Evolutionary conservation across 1,140 invertebrate genomes (phyloP).

Genomic region (Nephila pilipes): DNA sequence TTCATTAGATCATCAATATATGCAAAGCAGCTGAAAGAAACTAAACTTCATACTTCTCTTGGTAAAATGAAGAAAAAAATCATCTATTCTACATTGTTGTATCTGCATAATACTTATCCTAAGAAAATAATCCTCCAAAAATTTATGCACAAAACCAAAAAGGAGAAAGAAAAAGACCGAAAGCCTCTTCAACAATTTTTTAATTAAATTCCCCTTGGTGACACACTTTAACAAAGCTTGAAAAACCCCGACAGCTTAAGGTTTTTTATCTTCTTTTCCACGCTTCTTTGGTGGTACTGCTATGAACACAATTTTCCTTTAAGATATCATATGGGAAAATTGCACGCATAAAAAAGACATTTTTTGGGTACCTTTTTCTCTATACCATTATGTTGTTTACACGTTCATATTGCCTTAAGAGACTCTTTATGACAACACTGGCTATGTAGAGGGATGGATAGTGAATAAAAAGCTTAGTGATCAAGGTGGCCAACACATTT

Average conservation of each 20-base stretch:
- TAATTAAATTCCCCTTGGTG: constrained; percentile 29
- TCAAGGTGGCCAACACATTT: too few relatives aligned
- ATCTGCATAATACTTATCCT: not conserved
- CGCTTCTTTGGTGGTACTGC: not conserved
- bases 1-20: too few relatives aligned
- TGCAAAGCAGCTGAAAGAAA: too few relatives aligned
- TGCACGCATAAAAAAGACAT: not conserved
- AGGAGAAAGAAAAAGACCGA: not conserved
- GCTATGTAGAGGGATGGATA: not conserved
- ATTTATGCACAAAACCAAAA: not conserved
- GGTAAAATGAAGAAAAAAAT: too few relatives aligned
- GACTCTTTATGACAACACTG: not conserved
- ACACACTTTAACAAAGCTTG: not conserved
- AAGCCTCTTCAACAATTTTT: constrained; percentile 19
- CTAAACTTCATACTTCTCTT: too few relatives aligned
- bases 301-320: not conserved
- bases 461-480: not conserved
- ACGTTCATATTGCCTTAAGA: constrained; percentile 7
- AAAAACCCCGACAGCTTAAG: not conserved
- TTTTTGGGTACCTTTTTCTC: not conserved
- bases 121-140: not conserved
- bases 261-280: not conserved
- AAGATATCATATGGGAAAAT: not conserved
- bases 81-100: too few relatives aligned
- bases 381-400: constrained; percentile 2